These are phyloP conservation scores for Burhinus bistriatus DNA, from an alignment of 2,113 vertebrate species.

Conservation along the genomic window DNA sequence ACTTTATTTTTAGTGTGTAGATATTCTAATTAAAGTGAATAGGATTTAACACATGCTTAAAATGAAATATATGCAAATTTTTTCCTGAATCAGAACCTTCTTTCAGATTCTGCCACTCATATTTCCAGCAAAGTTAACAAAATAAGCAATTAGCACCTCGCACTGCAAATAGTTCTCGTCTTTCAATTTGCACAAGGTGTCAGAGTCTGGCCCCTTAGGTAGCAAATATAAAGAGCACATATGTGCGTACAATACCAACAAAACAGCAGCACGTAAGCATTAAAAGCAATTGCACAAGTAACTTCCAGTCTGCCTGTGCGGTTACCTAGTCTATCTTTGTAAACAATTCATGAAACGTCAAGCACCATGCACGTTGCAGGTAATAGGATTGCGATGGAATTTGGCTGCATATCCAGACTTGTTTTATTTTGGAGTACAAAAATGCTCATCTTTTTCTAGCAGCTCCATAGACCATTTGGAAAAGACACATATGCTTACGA, in stretches of 20 bases:
- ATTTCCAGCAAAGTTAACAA: slow-evolving; percentile 43
- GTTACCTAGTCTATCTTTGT: not conserved
- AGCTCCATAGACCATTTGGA: not conserved
- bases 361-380: rapidly evolving
- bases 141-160: slow-evolving; percentile 51
- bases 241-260: not conserved
- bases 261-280: not conserved
- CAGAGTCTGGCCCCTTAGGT: not conserved
- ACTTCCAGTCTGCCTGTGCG: not conserved
- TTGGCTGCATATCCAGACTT: rapidly evolving
- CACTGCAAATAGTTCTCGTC: not conserved
- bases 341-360: not conserved
- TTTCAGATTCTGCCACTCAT: slow-evolving; percentile 36
- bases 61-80: slow-evolving; percentile 36
- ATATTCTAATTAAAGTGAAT: slow-evolving; percentile 24
- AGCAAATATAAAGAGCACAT: slow-evolving; percentile 2
- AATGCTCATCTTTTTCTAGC: not conserved
- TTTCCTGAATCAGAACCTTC: slow-evolving; percentile 49
- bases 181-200: slow-evolving; percentile 17
- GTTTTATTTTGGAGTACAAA: not conserved
- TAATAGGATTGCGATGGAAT: not conserved
- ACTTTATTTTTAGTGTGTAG: slow-evolving; percentile 23
- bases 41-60: slow-evolving; percentile 12
- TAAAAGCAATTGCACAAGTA: not conserved
- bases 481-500: not conserved